These are phyloP conservation scores for Ochotona curzoniae DNA, from an alignment of 2,113 vertebrate genomes.

Conservation along the genomic window DNA sequence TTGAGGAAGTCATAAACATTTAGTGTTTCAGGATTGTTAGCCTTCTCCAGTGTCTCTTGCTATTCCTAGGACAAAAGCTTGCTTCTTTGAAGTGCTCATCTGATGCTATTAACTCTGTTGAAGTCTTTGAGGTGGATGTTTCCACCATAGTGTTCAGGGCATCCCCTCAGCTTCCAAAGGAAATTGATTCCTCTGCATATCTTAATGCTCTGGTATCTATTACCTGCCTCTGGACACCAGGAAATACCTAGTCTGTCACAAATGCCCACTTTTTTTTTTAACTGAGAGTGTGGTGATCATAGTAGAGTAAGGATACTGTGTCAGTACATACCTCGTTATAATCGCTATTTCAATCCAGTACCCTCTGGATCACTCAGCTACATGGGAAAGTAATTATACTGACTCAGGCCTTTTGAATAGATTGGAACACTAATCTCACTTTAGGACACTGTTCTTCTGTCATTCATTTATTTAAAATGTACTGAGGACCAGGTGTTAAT, in stretches of 20 bases:
- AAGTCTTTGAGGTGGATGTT: background rate
- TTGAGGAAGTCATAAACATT: constrained; percentile 16
- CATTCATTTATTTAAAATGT: background rate
- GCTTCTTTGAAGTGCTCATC: background rate
- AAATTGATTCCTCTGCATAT: constrained; percentile 55
- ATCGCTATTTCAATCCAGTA: background rate
- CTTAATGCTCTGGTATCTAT: constrained; percentile 55
- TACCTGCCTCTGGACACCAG: constrained; percentile 52
- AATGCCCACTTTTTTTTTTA: background rate
- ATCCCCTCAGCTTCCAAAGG: constrained; percentile 63
- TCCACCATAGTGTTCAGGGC: background rate
- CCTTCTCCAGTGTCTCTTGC: background rate
- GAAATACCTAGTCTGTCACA: constrained; percentile 50
- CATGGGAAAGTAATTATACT: background rate
- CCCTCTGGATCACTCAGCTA: background rate
- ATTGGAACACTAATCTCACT: background rate
- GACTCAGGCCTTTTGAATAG: background rate
- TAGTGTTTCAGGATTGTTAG: background rate
- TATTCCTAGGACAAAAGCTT: background rate
- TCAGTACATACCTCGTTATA: background rate
- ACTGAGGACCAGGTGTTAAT: background rate
- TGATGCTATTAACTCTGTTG: background rate
- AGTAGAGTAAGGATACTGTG: background rate
- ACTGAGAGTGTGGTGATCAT: background rate
- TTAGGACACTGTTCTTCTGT: background rate